Conservation (phyloP, 2,888 invertebrate genomes). For the Calameuta pallipes region DNA sequence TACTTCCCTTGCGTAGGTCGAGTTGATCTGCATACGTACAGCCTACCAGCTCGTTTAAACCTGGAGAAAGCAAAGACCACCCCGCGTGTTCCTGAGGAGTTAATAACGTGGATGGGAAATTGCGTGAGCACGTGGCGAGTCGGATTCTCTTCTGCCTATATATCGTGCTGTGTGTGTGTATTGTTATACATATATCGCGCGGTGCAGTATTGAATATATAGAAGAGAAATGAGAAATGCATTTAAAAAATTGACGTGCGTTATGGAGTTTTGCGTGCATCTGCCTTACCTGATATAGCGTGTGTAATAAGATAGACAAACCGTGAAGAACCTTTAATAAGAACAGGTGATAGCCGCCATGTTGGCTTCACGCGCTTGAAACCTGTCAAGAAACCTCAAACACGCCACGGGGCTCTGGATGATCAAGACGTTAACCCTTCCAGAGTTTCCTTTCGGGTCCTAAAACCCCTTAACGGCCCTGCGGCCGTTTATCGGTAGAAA, state of each 20-base stretch:
- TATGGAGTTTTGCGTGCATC: background rate
- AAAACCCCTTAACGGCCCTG: background rate
- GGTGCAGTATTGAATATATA: background rate
- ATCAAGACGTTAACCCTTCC: conserved; percentile 22
- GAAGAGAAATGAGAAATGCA: background rate
- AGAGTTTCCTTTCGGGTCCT: conserved; percentile 3
- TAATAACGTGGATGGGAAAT: conserved; percentile 16
- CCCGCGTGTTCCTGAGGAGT: background rate
- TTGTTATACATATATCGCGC: background rate
- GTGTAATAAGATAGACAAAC: conserved; percentile 15
- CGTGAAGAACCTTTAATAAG: conserved; percentile 21
- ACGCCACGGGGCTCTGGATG: conserved; percentile 33
- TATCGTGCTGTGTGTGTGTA: background rate
- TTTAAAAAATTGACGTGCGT: background rate
- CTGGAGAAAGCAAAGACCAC: background rate
- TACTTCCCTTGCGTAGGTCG: conserved; percentile 12
- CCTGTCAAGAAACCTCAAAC: conserved; percentile 36
- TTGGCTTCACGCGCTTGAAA: conserved; percentile 25
- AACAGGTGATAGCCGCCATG: conserved; percentile 20
- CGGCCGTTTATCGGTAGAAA: background rate
- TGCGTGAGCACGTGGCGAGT: conserved; percentile 8
- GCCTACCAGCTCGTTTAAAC: background rate
- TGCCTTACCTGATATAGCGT: background rate
- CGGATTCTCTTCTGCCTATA: conserved; percentile 6
- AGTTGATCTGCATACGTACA: conserved; percentile 19